Conservation (phyloP, 2,888 invertebrate genomes). For the Drosophila kambysellisi region DNA sequence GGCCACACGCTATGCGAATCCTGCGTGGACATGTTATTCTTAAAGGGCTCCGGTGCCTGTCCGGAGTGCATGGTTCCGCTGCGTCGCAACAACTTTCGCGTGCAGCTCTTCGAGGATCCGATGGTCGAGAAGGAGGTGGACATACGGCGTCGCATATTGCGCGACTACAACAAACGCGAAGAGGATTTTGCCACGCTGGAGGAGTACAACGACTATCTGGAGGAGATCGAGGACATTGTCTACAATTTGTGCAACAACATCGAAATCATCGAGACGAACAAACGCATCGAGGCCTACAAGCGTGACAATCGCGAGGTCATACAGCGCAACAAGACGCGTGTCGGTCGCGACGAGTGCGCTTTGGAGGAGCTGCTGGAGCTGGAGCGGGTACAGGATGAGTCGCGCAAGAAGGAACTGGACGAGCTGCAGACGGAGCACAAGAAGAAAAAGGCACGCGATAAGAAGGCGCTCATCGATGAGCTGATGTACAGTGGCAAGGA, state of each 20-base stretch:
- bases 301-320: conserved; percentile 95
- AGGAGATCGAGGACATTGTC: conserved; percentile 96
- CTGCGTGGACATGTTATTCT: conserved; percentile 97
- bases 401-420: conserved; percentile 89
- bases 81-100: conserved; percentile 94
- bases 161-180: conserved; percentile 97
- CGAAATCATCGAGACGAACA: conserved; percentile 94
- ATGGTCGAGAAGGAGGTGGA: conserved; percentile 99
- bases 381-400: conserved; percentile 91
- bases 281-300: conserved; percentile 95
- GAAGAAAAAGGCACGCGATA: conserved; percentile 93
- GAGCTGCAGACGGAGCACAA: conserved; percentile 89
- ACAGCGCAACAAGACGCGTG: conserved; percentile 91
- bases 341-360: conserved; percentile 93
- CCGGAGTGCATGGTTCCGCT: conserved; percentile 96
- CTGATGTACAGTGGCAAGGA: conserved; percentile 96
- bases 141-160: conserved; percentile 93
- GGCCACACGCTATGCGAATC: conserved; percentile 99
- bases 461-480: conserved; percentile 97
- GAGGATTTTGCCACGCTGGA: conserved; percentile 94
- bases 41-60: conserved; percentile 98
- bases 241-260: conserved; percentile 96
- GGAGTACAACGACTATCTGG: conserved; percentile 98
- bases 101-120: conserved; percentile 98
- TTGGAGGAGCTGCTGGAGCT: conserved; percentile 93